Conservation (phyloP, 64 coral and sea anemone species). For the Montipora cactus region DNA sequence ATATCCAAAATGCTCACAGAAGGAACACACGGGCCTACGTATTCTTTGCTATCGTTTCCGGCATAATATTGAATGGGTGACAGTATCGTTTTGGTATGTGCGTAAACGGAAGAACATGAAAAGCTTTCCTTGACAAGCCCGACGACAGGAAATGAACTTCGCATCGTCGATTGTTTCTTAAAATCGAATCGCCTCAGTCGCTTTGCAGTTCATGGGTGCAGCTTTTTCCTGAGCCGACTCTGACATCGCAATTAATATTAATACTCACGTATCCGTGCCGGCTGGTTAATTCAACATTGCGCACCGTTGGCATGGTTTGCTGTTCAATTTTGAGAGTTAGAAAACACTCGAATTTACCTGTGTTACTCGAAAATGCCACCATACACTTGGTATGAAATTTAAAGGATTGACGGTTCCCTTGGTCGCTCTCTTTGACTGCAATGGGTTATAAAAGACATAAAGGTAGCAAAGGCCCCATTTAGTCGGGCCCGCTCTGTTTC, state of each 20-base stretch:
- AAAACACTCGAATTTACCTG: too few relatives aligned
- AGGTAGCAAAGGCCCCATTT: too few relatives aligned
- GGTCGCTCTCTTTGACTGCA: too few relatives aligned
- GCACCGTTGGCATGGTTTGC: slow-evolving; percentile 26
- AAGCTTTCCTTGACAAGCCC: slow-evolving; percentile 14
- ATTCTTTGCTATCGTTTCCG: background rate
- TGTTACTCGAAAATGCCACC: too few relatives aligned
- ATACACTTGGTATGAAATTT: too few relatives aligned
- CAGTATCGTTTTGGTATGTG: background rate
- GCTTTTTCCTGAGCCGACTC: background rate
- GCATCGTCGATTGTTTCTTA: background rate
- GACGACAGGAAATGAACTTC: slow-evolving; percentile 41
- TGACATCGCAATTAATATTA: slow-evolving; percentile 1
- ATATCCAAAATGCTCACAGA: too few relatives aligned
- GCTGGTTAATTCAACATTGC: slow-evolving; percentile 31
- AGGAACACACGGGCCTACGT: background rate
- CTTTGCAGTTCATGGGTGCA: background rate
- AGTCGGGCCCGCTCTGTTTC: too few relatives aligned
- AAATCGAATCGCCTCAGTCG: background rate
- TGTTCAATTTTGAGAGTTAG: too few relatives aligned
- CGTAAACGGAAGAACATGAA: background rate
- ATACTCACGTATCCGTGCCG: background rate
- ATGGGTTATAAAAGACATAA: too few relatives aligned
- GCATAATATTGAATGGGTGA: background rate
- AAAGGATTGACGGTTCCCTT: too few relatives aligned